Evolutionary conservation across 2,113 vertebrate genomes (phyloP).

Genomic region (Gorilla gorilla): DNA sequence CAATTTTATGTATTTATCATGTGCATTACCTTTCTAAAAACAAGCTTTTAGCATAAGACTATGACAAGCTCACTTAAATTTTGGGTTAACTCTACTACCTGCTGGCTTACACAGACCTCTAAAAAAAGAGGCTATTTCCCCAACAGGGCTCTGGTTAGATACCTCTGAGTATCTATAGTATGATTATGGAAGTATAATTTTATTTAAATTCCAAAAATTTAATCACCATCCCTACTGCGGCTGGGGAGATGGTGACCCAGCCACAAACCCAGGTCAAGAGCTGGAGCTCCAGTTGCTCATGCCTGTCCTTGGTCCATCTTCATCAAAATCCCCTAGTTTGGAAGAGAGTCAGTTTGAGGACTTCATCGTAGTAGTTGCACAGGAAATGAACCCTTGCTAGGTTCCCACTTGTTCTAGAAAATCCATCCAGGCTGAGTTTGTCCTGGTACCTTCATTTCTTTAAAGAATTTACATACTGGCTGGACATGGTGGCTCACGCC

Average conservation of each 20-base stretch:
- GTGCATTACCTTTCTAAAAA: background rate
- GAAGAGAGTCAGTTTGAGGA: background rate
- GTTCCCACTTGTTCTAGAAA: background rate
- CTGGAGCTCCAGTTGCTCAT: background rate
- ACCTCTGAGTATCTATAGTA: background rate
- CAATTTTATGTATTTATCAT: background rate
- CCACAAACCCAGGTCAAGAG: background rate
- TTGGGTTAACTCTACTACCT: background rate
- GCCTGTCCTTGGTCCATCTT: background rate
- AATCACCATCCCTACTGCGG: too few species aligned
- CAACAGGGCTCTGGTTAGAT: background rate
- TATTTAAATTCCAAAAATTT: too few species aligned
- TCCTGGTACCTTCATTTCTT: background rate
- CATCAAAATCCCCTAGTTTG: background rate
- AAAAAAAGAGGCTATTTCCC: background rate
- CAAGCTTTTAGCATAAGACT: background rate
- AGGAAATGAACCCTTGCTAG: background rate
- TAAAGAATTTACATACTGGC: background rate
- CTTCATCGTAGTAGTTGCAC: background rate
- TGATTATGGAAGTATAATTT: too few species aligned
- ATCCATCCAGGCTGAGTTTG: background rate
- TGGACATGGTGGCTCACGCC: too few species aligned
- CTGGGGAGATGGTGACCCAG: background rate
- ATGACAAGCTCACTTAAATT: background rate
- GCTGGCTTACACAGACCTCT: background rate